These are phyloP conservation scores for Polydrusus pterygomalis DNA, from an alignment of 2,888 invertebrate genomes.

Conservation along the genomic window DNA sequence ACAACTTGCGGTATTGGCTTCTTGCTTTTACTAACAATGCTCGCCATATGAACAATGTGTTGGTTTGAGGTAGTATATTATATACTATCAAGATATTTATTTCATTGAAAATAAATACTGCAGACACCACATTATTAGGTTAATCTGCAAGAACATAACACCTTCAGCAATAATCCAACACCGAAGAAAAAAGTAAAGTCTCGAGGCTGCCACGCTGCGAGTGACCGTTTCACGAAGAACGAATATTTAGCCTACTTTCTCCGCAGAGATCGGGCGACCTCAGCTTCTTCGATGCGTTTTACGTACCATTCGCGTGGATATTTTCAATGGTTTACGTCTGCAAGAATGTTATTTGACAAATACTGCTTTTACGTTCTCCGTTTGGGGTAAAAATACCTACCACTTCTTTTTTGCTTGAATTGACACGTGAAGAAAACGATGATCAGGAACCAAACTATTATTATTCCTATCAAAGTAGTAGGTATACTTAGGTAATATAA, in stretches of 20 bases:
- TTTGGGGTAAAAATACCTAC: too few species aligned
- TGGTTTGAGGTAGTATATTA: too few species aligned
- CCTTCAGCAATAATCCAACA: constrained; percentile 8
- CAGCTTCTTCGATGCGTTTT: constrained; percentile 41
- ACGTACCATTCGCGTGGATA: constrained; percentile 32
- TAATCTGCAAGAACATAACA: constrained; percentile 25
- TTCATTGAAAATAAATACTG: background rate
- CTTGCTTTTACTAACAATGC: too few species aligned
- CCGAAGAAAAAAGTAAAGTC: constrained; percentile 26
- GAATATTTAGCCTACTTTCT: constrained; percentile 54
- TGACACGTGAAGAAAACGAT: too few species aligned
- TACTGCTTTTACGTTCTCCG: background rate
- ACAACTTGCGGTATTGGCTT: too few species aligned
- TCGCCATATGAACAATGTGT: too few species aligned
- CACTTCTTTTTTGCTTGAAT: too few species aligned
- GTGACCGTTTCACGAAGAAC: constrained; percentile 45
- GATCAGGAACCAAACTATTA: too few species aligned
- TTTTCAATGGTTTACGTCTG: constrained; percentile 9
- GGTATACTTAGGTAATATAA: too few species aligned
- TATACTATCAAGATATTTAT: too few species aligned
- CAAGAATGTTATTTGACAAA: constrained; percentile 4
- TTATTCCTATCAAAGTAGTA: too few species aligned
- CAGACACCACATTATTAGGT: constrained; percentile 22
- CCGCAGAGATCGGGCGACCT: constrained; percentile 46
- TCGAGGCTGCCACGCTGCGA: constrained; percentile 37